phyloP scores from a whole-genome alignment of 2,888 invertebrate species.

The Hypselothyrea guttata region DNA sequence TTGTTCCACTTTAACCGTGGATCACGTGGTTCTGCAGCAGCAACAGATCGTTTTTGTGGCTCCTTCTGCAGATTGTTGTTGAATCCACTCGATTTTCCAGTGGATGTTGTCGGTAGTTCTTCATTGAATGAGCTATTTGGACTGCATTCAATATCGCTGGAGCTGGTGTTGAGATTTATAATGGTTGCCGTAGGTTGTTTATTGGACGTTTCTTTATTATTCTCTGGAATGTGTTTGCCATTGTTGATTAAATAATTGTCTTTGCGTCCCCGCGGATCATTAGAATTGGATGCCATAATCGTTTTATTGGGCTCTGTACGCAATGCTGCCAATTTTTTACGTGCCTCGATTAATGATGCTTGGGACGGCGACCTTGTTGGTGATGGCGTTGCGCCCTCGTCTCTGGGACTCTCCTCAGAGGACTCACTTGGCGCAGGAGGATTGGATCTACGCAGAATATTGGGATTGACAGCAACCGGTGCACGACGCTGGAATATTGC shows the following conservation, averaged over 20 bases:
- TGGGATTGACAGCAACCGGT: background rate
- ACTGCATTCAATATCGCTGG: background rate
- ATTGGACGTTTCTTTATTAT: too few relatives aligned
- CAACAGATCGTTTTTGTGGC: background rate
- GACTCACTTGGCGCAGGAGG: conserved; percentile 2
- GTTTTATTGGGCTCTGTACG: background rate
- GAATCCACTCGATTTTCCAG: background rate
- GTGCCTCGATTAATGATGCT: conserved; percentile 44
- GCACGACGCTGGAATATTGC: conserved; percentile 2
- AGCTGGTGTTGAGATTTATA: background rate
- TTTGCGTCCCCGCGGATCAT: conserved; percentile 40
- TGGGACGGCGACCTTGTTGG: background rate
- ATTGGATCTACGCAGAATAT: background rate
- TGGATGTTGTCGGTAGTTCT: background rate
- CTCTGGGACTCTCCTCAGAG: too few relatives aligned
- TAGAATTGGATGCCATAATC: conserved; percentile 31
- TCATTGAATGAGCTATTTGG: background rate
- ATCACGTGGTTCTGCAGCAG: conserved; percentile 12
- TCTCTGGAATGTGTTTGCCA: background rate
- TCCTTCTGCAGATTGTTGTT: too few relatives aligned
- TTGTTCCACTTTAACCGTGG: conserved; percentile 20
- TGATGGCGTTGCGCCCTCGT: background rate
- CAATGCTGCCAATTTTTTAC: conserved; percentile 53
- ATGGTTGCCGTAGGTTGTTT: too few relatives aligned
- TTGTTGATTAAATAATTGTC: background rate